Base-by-base conservation (phyloP, 2,888 invertebrate genomes). In the Lordiphosa andalusiaca region DNA sequence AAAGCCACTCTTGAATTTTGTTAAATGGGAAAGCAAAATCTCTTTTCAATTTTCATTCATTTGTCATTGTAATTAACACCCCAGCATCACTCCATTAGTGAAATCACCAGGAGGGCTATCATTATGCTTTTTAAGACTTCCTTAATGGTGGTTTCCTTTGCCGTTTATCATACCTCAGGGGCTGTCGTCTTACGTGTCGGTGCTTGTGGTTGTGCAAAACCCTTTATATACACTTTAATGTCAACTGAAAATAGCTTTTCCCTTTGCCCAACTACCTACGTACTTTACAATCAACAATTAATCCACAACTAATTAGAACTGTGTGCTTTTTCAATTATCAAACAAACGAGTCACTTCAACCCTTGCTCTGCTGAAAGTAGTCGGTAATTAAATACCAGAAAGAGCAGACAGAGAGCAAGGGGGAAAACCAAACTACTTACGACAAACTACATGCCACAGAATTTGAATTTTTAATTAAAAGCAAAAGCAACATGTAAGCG, bases 381-480 rank as follows among this genome's bases (percentile, higher is more conserved):
- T 49, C 82, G 64, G 66, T 59, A 63, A 76, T 76, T 64, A 64
- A 73, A 77, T 66, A 50, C 53, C 44, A 39, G 1, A 38, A 33
- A 5, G 4, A 16, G 4, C 4, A 13, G 12, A 6, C 12, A 6
- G n/a, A 6, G 21, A 16, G 10, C 1, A 6, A 40, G 16, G 23
- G 21, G 46, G 23, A n/a, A 42, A 37, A 1, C 16, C 23, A 30
- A 57, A 48, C 51, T 55, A 48, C 42, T 47, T 51, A 25, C 35
- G 12, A 37, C 37, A 12, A 10, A 12, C 25, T 40, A 42, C 23
- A 58, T 44, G 53, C 53, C 53, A 57, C 55, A 57, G 51, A 48
- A 67, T 65, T 70, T 74, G 64, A 62, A 71, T 73, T 75, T 68
- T 75, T 70, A 74, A 73, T 75, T 63, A 71, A 67, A 59, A 41